Evolutionary conservation across 1,140 invertebrate genomes (phyloP), one percentile per base, ranked within the genome.

Genomic region (Drosophila equinoxialis): DNA sequence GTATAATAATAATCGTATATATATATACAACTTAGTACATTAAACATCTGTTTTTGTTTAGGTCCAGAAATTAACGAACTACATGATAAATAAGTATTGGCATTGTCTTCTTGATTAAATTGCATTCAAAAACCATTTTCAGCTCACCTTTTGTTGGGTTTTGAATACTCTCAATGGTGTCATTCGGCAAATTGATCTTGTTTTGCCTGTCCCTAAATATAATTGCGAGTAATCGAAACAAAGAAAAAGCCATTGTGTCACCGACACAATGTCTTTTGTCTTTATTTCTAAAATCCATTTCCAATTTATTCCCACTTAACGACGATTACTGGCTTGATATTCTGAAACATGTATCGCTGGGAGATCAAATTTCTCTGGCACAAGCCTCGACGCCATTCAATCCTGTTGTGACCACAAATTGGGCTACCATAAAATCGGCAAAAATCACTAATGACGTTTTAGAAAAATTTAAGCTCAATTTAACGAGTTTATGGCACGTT

Each of bases 311-410:
- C 7, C 39, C 33, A 10, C 13, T 76, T 2, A 76, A 75, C 30
- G 73, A 62, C 30, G 74, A 86, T 35, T 45, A 73, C 20, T 81
- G 75, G 71, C 41, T 81, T 7, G 37, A 58, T 6, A 79, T 86
- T 23, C 61, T 86, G 0, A 17, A 45, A 10, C 79, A 67, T 59
- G 10, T 76, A 6, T 64, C 71, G 1, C 11, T 41, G 26, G 17
- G 45, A 23, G 51, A 57, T n/a, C 51, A 59, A 33, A 11, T 59
- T 14, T 17, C 57, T 2, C 57, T 59, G 57, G 33, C 57, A 8
- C n/a, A 59, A 39, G 57, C 20, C 14, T 37, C 33, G 1, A 3
- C 35, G 3, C 20, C 7, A 39, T 14, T 59, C 17, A 10, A 59
- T 20, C 8, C 6, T 20, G 17, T 37, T 39, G 57, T 59, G 7